A percentile compares a stretch with the other conserved stretches of the same genome.
phyloP scores from a whole-genome alignment of 1,140 invertebrate genomes.

The Sarcophaga peregrina region DNA sequence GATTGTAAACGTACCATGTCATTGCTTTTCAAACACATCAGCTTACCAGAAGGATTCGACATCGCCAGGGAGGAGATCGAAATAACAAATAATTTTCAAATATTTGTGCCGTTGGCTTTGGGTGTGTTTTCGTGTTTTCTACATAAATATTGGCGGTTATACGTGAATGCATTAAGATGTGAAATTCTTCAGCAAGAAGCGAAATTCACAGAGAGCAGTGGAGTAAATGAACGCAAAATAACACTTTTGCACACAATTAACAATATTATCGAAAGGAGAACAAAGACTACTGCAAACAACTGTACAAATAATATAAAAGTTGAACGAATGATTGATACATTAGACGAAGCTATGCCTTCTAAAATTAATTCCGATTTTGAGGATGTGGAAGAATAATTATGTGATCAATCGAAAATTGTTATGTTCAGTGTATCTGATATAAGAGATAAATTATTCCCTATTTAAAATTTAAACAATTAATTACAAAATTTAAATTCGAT shows the following conservation, averaged over 20 bases:
- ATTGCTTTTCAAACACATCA: constrained; percentile 37
- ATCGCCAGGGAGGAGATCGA: constrained; percentile 5
- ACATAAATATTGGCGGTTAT: constrained; percentile 36
- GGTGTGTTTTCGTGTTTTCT: not conserved
- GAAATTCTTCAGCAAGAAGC: not conserved
- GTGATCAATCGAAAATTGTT: too few species aligned
- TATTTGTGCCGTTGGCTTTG: not conserved
- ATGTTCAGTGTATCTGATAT: too few species aligned
- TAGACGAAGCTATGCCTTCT: too few species aligned
- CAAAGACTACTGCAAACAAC: not conserved
- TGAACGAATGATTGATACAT: too few species aligned
- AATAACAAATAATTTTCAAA: constrained; percentile 3
- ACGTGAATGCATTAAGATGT: constrained; percentile 16
- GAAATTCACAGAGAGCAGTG: constrained; percentile 23
- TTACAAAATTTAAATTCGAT: too few species aligned
- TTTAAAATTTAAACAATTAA: too few species aligned
- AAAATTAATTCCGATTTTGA: too few species aligned
- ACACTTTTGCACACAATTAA: constrained; percentile 34
- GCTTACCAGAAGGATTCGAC: constrained; percentile 34
- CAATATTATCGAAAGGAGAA: constrained; percentile 16
- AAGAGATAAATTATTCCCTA: too few species aligned
- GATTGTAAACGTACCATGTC: constrained; percentile 43
- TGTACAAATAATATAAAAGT: too few species aligned
- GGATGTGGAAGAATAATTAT: too few species aligned
- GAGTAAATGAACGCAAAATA: constrained; percentile 14